Base-by-base conservation (phyloP, 2,113 vertebrate genomes). In the Sebastes fasciatus region DNA sequence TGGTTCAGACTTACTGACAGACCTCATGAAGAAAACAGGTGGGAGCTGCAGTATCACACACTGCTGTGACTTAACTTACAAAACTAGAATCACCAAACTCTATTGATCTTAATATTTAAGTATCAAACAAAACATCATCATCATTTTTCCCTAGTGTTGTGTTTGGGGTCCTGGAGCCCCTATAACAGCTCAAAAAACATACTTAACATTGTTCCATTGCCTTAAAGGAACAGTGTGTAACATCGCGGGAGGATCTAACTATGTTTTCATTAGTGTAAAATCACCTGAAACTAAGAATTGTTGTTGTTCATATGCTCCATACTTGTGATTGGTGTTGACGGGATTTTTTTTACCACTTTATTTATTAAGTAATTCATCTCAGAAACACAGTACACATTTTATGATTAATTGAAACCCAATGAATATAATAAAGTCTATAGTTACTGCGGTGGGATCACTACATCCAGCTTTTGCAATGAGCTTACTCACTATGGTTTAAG, bases 11-110 rank as follows among this genome's bases (percentile, higher is more conserved):
- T 74, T 45, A 68, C 40, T 46, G 61, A 76, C 73, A 90, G 82
- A 82, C 34, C 17, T 54, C 74, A 91, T 82, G 74, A 43, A 68
- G 69, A 87, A 86, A 90, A 92, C 77, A 89, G 88, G 79, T 61
- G 68, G 19, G 55, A 80, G 82, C 69, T 67, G 67, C 46, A 54
- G 70, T 72, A 74, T 80, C 66, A 69, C 78, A 78, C 23, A 76
- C 17, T 14, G 11, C 68, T 57, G 21, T 40, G 63, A 16, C n/a
- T 23, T 16, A 21, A 71, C 51, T 43, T 55, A 23, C 9, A 54
- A 8, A 74, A 13, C 16, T 23, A 12, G 6, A 34, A 60, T 26
- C 16, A 57, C 16, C 55, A 2, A 23, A 58, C 10, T 26, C 13
- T 26, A 19, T 16, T 8, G 11, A 46, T 66, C 16, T n/a, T 68